phyloP scores from a whole-genome alignment of 2,888 invertebrate genomes.

The Meghimatium bilineatum region DNA sequence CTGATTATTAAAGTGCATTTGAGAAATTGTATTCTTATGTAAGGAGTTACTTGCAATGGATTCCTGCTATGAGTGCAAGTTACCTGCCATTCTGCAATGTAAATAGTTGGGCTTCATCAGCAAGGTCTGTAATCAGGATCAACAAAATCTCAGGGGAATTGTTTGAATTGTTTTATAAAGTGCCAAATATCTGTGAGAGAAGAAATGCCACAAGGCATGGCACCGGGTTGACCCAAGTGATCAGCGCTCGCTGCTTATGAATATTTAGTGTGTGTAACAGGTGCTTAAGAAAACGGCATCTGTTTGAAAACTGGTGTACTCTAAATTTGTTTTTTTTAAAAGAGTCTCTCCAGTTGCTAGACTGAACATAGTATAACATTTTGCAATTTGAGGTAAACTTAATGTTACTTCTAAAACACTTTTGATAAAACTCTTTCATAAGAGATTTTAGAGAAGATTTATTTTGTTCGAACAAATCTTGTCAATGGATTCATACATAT shows the following conservation, averaged over 20 bases:
- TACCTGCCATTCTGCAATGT: background rate
- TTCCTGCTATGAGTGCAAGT: background rate
- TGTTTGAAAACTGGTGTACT: background rate
- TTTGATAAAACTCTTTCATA: background rate
- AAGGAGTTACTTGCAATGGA: background rate
- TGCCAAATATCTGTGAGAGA: conserved; percentile 5
- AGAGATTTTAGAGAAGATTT: background rate
- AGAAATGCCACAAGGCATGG: background rate
- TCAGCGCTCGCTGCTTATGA: background rate
- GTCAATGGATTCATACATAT: background rate
- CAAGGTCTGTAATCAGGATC: background rate
- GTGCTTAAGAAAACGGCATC: background rate
- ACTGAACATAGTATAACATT: background rate
- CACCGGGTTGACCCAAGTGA: background rate
- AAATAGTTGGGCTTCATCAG: background rate
- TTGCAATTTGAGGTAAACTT: background rate
- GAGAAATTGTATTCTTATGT: background rate
- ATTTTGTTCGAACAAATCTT: background rate
- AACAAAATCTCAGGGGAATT: conserved; percentile 22
- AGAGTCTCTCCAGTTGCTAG: background rate
- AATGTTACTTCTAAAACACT: background rate
- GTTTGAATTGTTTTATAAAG: conserved; percentile 3
- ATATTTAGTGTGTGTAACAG: background rate
- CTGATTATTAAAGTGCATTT: background rate
- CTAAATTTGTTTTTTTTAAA: background rate